Evolutionary conservation across 2,113 vertebrate genomes (phyloP).

Genomic region (Hydrochoerus hydrochaeris): DNA sequence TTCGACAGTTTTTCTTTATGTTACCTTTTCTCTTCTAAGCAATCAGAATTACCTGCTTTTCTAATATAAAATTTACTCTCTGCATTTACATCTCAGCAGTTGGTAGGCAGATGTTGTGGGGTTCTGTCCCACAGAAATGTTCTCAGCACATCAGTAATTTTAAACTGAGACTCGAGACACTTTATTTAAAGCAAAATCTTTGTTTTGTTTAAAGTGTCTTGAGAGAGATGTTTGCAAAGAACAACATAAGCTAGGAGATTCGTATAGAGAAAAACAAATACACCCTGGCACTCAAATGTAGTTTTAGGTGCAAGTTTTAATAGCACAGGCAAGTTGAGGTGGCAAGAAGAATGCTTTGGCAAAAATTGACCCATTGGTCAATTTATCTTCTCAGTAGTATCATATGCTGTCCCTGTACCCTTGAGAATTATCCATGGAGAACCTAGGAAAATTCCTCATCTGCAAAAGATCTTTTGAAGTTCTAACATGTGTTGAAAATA

Average conservation of each 20-base stretch:
- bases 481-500: slow-evolving; percentile 27
- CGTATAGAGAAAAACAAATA: background rate
- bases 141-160: slow-evolving; percentile 36
- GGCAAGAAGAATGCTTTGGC: background rate
- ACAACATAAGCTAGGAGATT: background rate
- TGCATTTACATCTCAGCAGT: slow-evolving; percentile 48
- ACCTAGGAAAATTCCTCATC: slow-evolving; percentile 17
- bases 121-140: background rate
- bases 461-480: background rate
- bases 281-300: background rate
- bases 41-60: slow-evolving; percentile 30
- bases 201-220: slow-evolving; percentile 52
- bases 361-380: background rate
- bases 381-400: background rate
- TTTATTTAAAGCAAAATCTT: slow-evolving; percentile 55
- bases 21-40: slow-evolving; percentile 22
- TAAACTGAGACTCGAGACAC: slow-evolving; percentile 27
- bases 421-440: background rate
- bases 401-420: background rate
- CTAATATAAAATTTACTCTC: slow-evolving; percentile 15
- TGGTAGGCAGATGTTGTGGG: slow-evolving; percentile 32
- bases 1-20: slow-evolving; percentile 24
- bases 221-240: background rate
- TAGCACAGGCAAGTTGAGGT: background rate
- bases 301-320: background rate